phyloP scores from a whole-genome alignment of 2,888 invertebrate genomes.

The Xylocampa areola region DNA sequence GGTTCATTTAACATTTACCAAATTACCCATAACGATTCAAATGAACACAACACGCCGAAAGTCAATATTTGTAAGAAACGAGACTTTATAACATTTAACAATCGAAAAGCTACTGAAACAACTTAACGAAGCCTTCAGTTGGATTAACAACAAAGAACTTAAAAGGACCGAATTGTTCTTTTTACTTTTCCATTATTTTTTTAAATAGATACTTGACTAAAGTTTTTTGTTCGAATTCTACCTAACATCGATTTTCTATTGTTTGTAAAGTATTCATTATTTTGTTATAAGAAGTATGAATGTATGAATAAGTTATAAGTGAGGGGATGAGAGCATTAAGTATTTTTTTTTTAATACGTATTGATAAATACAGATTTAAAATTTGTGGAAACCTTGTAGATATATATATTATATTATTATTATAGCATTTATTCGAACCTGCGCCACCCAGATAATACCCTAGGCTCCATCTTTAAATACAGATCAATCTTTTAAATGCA shows the following conservation, averaged over 20 bases:
- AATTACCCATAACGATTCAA: constrained; percentile 3
- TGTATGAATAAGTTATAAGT: too few relatives aligned
- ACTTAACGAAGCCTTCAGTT: constrained; percentile 21
- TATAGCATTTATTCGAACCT: too few relatives aligned
- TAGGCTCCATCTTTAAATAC: too few relatives aligned
- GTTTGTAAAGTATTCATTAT: too few relatives aligned
- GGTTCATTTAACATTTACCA: constrained; percentile 8
- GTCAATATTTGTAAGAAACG: background rate
- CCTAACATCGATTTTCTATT: background rate
- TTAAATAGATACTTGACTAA: background rate
- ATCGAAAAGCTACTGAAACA: constrained; percentile 18
- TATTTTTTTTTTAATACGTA: too few relatives aligned
- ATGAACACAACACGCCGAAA: background rate
- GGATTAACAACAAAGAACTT: constrained; percentile 28
- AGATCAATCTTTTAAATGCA: too few relatives aligned
- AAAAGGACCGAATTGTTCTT: constrained; percentile 3
- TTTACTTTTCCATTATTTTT: background rate
- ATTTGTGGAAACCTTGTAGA: too few relatives aligned
- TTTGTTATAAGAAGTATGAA: too few relatives aligned
- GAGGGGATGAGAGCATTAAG: too few relatives aligned
- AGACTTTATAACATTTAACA: constrained; percentile 16
- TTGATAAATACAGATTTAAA: too few relatives aligned
- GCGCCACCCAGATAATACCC: too few relatives aligned
- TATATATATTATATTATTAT: too few relatives aligned
- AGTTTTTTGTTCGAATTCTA: background rate